Evolutionary conservation across 1,140 invertebrate genomes (phyloP), one percentile per base, ranked within the genome.

Genomic region (Drosophila navojoa): DNA sequence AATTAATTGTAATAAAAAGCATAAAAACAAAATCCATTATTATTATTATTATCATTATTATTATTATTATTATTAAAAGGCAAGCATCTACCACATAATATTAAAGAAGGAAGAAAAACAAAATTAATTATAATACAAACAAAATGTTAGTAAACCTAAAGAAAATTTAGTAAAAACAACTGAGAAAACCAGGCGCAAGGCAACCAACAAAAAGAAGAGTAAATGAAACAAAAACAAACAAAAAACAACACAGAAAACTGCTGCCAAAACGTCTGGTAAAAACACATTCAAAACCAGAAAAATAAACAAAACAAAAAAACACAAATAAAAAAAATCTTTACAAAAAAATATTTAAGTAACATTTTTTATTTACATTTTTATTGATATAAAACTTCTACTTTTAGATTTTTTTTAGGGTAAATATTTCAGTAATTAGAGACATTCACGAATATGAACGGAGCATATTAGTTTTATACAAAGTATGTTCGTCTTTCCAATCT

Each of bases 311-410:
- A 78, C 72, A 78, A 76, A 76, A 67, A 89, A 66, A 79, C 80
- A 86, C 79, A 89, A 89, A 89, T 89, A 89, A 89, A 90, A 86
- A 87, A 89, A 89, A 73, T 89, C 84, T 89, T 89, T 89, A 80
- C 84, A 90, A 90, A 89, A 89, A 89, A 89, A 70, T 53, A 72
- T 49, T 19, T 50, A 69, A 71, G 59, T 4, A 11, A 58, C 54
- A 53, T 71, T 27, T 76, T 52, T 54, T 54, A 35, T 35, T 53
- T 32, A 15, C 13, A 44, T 4, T 44, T 15, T 44, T 42, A 40
- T 1, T 1, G 7, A 40, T 40, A 7, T 40, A 9, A 40, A 9
- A 32, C 7, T 44, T 40, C 25, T 44, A 11, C 3, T 10, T 40
- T 67, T 11, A 6, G 5, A 0, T 57, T 49, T 49, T 50, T n/a